Evolutionary conservation across 2,888 invertebrate species (phyloP), one percentile per base, ranked within the genome.

Genomic region (Byasa hedistus): DNA sequence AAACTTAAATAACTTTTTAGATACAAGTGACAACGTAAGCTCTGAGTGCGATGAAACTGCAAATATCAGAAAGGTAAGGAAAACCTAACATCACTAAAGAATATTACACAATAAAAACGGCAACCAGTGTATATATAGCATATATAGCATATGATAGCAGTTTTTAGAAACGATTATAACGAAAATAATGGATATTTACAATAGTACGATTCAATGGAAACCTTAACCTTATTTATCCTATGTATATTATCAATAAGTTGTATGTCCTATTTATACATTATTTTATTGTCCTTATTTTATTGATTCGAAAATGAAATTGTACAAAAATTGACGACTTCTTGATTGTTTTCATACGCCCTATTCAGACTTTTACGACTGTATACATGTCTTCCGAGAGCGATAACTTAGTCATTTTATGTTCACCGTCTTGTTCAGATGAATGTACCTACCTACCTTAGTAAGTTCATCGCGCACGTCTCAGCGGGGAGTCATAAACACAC

Each of bases 401-500:
- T 91, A 91, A 89, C 87, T 91, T 88, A 91, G 89, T 89, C 86
- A 88, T 90, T 91, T 91, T 90, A 90, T 89, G 89, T 82, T 86
- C 84, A 86, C 86, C 85, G 85, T 85, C 85, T 84, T 84, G 80
- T 84, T 78, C 75, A 81, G 75, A 76, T 78, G 82, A 84, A 83
- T 84, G 82, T 85, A 84, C 83, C 82, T 84, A 84, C 83, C 82
- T 84, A 84, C 83, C 83, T 78, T 77, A 81, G 78, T 82, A 86
- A 89, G 84, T 86, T 86, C 82, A 81, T 80, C 83, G 81, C 81
- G 85, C 79, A 80, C 79, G 79, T 88, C 90, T 87, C 89, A 74
- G 72, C 74, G 85, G 89, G 81, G 80, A 73, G 76, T 77, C 87
- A 85, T 89, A 89, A 89, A 90, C 85, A 89, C 82, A 84, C 84